phyloP scores from a whole-genome alignment of 2,797 vertebrate species.

The Eutrigla gurnardus region DNA sequence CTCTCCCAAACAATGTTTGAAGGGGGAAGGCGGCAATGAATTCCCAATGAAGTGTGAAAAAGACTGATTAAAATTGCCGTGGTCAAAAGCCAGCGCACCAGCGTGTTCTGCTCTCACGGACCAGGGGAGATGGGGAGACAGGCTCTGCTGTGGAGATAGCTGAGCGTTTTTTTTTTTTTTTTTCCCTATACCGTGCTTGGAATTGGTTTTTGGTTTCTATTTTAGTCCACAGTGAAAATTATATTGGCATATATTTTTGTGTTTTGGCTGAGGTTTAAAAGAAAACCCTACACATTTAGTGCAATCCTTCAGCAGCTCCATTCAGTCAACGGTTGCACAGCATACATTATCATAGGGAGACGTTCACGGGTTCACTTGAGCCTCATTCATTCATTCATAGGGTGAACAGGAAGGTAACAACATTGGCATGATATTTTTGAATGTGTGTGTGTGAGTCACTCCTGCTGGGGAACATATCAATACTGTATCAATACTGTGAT shows the following conservation, averaged over 20 bases:
- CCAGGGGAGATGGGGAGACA: conserved; percentile 77
- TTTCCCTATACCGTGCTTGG: conserved; percentile 30
- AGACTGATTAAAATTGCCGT: conserved; percentile 87
- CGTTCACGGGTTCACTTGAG: conserved; percentile 1
- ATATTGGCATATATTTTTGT: conserved; percentile 45
- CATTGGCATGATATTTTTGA: no score
- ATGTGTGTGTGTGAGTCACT: no score
- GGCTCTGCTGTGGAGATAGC: conserved; percentile 75
- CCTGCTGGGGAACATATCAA: no score
- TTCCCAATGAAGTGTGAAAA: conserved; percentile 89
- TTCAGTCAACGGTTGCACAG: neutral
- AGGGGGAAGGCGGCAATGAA: conserved; percentile 83
- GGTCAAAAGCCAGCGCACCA: conserved; percentile 84
- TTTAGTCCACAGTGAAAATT: conserved; percentile 56
- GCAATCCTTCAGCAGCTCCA: neutral
- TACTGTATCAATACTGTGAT: no score
- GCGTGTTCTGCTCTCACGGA: conserved; percentile 80
- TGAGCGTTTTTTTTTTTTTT: conserved; percentile 32
- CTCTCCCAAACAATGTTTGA: conserved; percentile 87
- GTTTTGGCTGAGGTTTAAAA: conserved; percentile 36
- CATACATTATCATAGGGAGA: neutral
- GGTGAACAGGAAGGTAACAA: conserved; percentile 1
- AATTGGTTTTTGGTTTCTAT: conserved; percentile 69
- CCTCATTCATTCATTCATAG: neutral
- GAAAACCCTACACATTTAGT: conserved; percentile 2